Conservation (phyloP, 2,797 vertebrate species). For the Thamnophis elegans region DNA sequence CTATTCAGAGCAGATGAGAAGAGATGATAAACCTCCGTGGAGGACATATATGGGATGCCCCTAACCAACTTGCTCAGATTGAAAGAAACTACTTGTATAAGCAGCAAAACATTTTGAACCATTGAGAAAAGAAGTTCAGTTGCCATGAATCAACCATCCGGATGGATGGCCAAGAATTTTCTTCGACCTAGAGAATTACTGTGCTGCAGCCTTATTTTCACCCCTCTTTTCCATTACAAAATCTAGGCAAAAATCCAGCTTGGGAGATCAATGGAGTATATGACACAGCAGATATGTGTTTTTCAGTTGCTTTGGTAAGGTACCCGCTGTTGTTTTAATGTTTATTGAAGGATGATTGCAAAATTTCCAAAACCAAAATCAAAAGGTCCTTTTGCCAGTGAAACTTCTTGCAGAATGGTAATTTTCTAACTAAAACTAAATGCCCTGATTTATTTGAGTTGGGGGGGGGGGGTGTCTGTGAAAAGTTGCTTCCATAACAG, state of each 20-base stretch:
- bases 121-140: neutral
- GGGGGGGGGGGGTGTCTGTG: neutral
- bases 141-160: neutral
- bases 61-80: neutral
- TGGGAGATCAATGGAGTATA: conserved; percentile 47
- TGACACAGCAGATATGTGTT: conserved; percentile 52
- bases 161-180: neutral
- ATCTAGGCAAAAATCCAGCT: conserved; percentile 30
- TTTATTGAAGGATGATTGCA: conserved; percentile 54
- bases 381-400: conserved; percentile 47
- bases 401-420: conserved; percentile 17
- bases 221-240: conserved; percentile 22
- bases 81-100: neutral
- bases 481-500: neutral
- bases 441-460: neutral
- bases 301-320: conserved; percentile 60
- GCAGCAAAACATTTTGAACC: neutral
- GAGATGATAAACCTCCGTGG: neutral
- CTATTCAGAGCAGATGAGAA: neutral
- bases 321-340: conserved; percentile 45
- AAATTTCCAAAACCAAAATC: conserved; percentile 58
- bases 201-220: conserved; percentile 1
- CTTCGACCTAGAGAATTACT: conserved; percentile 40
- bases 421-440: neutral
- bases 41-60: neutral